phyloP scores from a whole-genome alignment of 2,797 vertebrate species.

The Odontamblyopus rebecca region DNA sequence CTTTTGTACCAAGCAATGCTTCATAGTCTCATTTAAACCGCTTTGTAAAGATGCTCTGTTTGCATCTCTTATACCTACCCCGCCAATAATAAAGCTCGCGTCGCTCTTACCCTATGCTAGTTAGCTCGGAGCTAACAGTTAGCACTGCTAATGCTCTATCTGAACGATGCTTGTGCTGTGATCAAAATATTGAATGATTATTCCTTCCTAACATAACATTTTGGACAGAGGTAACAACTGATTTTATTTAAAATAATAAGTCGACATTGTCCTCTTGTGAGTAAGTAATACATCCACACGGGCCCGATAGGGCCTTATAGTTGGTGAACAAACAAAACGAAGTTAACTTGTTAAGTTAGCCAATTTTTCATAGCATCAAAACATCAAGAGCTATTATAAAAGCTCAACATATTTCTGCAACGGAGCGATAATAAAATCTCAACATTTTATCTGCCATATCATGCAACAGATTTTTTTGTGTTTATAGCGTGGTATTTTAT shows the following conservation, averaged over 20 bases:
- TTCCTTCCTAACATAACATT: neutral
- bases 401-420: neutral
- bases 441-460: neutral
- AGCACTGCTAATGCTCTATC: constrained; percentile 9
- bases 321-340: constrained; percentile 18
- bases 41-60: constrained; percentile 4
- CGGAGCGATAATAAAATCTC: neutral
- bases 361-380: constrained; percentile 1
- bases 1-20: neutral
- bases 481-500: neutral
- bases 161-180: neutral
- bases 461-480: neutral
- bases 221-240: fast-evolving
- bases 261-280: neutral
- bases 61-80: constrained; percentile 35
- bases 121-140: constrained; percentile 40
- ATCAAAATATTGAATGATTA: neutral
- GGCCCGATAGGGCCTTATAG: constrained; percentile 71
- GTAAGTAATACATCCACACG: constrained; percentile 41
- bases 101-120: constrained; percentile 42
- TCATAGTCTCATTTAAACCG: neutral
- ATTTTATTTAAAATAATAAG: neutral
- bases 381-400: neutral
- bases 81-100: constrained; percentile 52
- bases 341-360: constrained; percentile 6